Conservation (phyloP, 2,113 vertebrate genomes). For the Morphnarchus princeps region DNA sequence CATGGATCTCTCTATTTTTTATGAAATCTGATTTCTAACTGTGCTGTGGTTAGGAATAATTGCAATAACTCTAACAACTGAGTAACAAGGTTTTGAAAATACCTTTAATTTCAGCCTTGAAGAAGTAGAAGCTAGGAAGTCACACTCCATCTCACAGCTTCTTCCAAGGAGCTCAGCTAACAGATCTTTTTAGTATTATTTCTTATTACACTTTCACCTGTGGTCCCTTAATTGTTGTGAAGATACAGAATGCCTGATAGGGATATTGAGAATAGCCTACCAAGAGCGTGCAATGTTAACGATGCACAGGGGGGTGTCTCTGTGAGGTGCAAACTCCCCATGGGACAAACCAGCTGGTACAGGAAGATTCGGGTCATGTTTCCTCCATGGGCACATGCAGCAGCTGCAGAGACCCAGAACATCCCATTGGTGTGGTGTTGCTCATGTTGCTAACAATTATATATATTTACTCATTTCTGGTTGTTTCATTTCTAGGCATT, state of each 20-base stretch:
- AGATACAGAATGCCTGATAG: background rate
- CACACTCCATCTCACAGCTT: no score
- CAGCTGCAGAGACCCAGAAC: background rate
- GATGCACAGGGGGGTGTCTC: background rate
- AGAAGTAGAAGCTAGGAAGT: background rate
- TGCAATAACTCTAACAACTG: background rate
- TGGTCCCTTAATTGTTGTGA: background rate
- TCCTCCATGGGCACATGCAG: background rate
- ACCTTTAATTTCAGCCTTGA: background rate
- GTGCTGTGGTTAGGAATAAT: background rate
- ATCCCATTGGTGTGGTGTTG: background rate
- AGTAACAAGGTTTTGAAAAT: background rate
- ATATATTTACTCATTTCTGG: background rate
- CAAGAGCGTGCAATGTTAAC: background rate
- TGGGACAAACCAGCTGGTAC: background rate
- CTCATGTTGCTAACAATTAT: background rate
- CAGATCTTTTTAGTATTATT: background rate
- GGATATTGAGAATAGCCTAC: background rate
- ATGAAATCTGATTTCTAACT: background rate
- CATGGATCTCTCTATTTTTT: background rate
- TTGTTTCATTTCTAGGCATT: background rate
- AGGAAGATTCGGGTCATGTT: background rate
- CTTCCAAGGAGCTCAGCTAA: background rate
- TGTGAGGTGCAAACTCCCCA: background rate
- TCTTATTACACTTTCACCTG: background rate